Base-by-base conservation (phyloP, 2,888 invertebrate genomes). In the Perizoma flavofasciatum region DNA sequence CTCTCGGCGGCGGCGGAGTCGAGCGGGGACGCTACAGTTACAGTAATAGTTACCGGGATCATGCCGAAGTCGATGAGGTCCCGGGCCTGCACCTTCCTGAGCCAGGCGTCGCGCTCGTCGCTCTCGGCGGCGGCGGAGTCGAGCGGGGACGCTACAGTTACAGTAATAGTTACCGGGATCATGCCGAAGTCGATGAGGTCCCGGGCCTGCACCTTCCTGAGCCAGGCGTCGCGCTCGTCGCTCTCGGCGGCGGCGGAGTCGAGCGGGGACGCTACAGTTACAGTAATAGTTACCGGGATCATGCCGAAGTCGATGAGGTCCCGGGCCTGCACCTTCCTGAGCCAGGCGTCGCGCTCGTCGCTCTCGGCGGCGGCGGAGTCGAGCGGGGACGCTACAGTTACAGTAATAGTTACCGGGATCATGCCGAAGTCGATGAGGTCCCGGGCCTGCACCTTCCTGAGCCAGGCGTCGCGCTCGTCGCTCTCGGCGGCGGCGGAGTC, bases 1-100 rank as follows among this genome's bases (percentile, higher is more conserved):
- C 96, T 96, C 88, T 97, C 97, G 61, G 95, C 96, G 75, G 95
- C 95, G 62, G 97, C 96, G 32, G 95, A 95, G 68, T 95, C 94
- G 9, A 95, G 95, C 59, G 94, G 93, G 39, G 84, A 82, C 71
- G 92, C 85, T 37, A 37, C 7, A 7, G 37, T 6, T 5, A 37
- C 4, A 37, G 37, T 37, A 37, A 7, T 49, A 83, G 92, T 86
- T 77, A 96, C 96, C 54, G 98, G 98, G 76, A 98, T 98, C 97
- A 98, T 98, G 78, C 99, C 99, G 92, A 99, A 99, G 88, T 98
- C 98, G 73, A 99, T 98, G 79, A 99, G 95, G 93, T 99, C 98
- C 77, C 98, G 89, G 0, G 98, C 98, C 93, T 99, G 98, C 55
- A 98, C 98, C 89, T 96, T 95, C 70, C 95, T 94, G 70, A 98